A percentile compares a stretch with the other conserved stretches of the same genome.
These are phyloP conservation scores for Agrenia bidenticulata DNA, from an alignment of 2,888 invertebrate species.

Conservation along the genomic window DNA sequence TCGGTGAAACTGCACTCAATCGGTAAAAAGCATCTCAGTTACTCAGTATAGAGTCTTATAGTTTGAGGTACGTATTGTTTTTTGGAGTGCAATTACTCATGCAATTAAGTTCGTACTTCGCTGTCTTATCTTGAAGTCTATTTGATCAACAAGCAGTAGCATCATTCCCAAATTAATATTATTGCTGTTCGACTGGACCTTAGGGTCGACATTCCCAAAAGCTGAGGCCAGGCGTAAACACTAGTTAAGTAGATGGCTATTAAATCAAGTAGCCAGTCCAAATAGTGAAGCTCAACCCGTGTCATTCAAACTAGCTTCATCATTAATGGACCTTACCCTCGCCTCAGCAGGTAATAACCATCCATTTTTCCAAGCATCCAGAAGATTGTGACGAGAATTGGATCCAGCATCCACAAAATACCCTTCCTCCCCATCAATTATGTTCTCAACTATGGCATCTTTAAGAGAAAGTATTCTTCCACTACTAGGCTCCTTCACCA, in stretches of 20 bases:
- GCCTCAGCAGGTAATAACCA: constrained; percentile 87
- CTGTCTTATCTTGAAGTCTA: no score
- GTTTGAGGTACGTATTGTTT: no score
- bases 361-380: constrained; percentile 83
- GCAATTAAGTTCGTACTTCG: no score
- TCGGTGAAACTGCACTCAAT: no score
- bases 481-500: constrained; percentile 75
- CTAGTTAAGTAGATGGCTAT: background rate
- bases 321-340: constrained; percentile 72
- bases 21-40: no score
- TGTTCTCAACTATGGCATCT: constrained; percentile 69
- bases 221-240: constrained; percentile 8
- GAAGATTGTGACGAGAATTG: constrained; percentile 65
- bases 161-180: background rate
- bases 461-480: constrained; percentile 75
- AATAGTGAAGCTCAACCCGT: constrained; percentile 19
- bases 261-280: constrained; percentile 11
- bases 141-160: constrained; percentile 5
- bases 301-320: constrained; percentile 16
- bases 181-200: background rate
- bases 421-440: constrained; percentile 75
- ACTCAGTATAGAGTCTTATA: no score
- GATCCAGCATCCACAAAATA: constrained; percentile 64
- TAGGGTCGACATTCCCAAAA: background rate
- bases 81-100: no score